Percentiles rank a stretch among this genome's conserved stretches.
Conservation (phyloP, 2,888 invertebrate species). For the Andrena camellia region DNA sequence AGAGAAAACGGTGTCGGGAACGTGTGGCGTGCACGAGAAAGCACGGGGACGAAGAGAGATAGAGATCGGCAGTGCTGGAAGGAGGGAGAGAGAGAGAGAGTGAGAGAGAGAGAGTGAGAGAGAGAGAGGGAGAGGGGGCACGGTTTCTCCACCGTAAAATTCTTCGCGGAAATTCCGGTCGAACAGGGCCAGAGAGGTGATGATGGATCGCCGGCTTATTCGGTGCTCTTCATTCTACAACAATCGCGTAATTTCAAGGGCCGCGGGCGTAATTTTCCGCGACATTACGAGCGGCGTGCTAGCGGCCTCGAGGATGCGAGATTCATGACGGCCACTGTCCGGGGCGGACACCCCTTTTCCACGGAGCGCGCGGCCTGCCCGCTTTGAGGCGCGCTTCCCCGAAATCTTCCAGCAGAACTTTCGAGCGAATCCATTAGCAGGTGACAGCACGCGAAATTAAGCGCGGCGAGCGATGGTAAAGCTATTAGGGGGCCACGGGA, state of each 20-base stretch:
- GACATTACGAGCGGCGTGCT: constrained; percentile 56
- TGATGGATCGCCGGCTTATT: constrained; percentile 59
- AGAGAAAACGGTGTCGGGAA: constrained; percentile 23
- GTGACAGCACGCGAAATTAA: constrained; percentile 48
- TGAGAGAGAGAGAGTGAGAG: not conserved
- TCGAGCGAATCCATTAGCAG: constrained; percentile 52
- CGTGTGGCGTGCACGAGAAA: constrained; percentile 17
- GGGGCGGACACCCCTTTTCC: not conserved
- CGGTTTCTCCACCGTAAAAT: constrained; percentile 4
- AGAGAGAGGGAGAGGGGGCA: not conserved
- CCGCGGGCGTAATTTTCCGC: constrained; percentile 56
- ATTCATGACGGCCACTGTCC: constrained; percentile 48
- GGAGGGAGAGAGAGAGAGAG: not conserved
- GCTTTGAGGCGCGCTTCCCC: constrained; percentile 36
- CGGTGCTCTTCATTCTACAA: constrained; percentile 43
- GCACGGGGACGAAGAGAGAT: not conserved
- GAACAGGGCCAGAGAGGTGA: constrained; percentile 22
- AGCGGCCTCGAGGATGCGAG: constrained; percentile 34
- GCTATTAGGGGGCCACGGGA: constrained; percentile 26
- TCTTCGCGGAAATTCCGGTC: constrained; percentile 22
- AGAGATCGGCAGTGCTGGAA: not conserved
- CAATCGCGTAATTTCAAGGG: constrained; percentile 58
- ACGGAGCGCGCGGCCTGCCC: not conserved
- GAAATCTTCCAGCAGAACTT: constrained; percentile 34
- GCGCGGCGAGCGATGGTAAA: constrained; percentile 28